phyloP scores from a whole-genome alignment of 2,113 vertebrate genomes.

The Mustelus asterias region DNA sequence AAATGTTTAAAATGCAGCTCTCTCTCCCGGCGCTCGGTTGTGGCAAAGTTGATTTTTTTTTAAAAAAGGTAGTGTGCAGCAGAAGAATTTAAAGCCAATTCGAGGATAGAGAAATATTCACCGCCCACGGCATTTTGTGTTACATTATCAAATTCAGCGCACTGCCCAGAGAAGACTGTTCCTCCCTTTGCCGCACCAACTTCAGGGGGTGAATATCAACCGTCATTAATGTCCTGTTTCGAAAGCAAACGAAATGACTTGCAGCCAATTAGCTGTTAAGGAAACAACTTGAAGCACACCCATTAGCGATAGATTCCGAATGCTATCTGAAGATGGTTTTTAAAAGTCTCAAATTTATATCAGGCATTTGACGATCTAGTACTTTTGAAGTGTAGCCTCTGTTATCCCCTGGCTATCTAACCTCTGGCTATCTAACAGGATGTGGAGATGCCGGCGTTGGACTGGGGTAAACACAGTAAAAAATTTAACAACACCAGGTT shows the following conservation, averaged over 20 bases:
- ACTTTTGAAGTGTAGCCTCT: not conserved
- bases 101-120: not conserved
- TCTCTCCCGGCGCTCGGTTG: not conserved
- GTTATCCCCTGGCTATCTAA: too few species aligned
- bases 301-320: not conserved
- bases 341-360: not conserved
- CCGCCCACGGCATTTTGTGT: not conserved
- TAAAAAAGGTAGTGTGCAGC: not conserved
- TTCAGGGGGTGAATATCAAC: too few species aligned
- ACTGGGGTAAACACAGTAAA: too few species aligned
- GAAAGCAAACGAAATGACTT: not conserved
- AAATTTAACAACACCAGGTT: too few species aligned
- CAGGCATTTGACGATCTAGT: not conserved
- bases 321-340: not conserved
- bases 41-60: not conserved
- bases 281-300: not conserved
- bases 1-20: not conserved
- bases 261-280: not conserved
- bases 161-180: not conserved
- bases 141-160: not conserved
- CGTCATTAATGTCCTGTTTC: not conserved
- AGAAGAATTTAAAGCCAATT: not conserved
- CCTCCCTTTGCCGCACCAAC: not conserved
- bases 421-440: too few species aligned
- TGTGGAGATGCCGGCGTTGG: too few species aligned